Percentiles rank a stretch among this genome's conserved stretches.
These are phyloP conservation scores for Anas platyrhynchos DNA, from an alignment of 2,113 vertebrate genomes.

Conservation along the genomic window DNA sequence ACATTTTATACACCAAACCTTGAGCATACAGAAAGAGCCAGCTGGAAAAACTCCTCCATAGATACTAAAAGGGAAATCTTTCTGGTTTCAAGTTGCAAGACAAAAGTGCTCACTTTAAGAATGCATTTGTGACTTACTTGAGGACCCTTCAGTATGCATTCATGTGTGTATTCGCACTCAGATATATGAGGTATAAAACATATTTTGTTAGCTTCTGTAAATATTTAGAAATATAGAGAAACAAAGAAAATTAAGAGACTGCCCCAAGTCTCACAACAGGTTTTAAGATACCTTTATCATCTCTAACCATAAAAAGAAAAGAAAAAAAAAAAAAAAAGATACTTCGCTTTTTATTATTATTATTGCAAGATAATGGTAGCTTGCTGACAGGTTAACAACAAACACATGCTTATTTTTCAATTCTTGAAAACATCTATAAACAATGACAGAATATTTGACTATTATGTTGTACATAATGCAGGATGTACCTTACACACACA, in stretches of 20 bases:
- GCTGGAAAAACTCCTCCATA: not conserved
- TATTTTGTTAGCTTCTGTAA: not conserved
- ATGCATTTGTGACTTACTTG: fast-evolving
- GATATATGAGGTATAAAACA: not conserved
- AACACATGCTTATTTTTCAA: conserved; percentile 34
- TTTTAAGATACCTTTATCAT: not conserved
- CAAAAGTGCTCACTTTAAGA: not conserved
- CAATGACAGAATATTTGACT: conserved; percentile 47
- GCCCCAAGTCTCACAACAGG: not conserved
- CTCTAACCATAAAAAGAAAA: conserved; percentile 45
- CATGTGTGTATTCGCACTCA: not conserved
- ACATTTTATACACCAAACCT: not conserved
- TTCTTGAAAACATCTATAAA: conserved; percentile 13
- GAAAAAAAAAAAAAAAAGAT: not conserved
- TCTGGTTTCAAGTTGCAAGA: not conserved
- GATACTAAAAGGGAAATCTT: not conserved
- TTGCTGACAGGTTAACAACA: not conserved
- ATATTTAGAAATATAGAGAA: not conserved
- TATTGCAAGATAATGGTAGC: conserved; percentile 13
- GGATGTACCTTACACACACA: not conserved
- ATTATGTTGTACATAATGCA: conserved; percentile 27
- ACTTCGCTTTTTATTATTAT: conserved; percentile 8
- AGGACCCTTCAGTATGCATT: not conserved
- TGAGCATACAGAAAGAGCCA: not conserved
- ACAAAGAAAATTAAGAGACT: not conserved